These are phyloP conservation scores for Mactromeris polynyma DNA, from an alignment of 2,888 invertebrate species.

Conservation along the genomic window DNA sequence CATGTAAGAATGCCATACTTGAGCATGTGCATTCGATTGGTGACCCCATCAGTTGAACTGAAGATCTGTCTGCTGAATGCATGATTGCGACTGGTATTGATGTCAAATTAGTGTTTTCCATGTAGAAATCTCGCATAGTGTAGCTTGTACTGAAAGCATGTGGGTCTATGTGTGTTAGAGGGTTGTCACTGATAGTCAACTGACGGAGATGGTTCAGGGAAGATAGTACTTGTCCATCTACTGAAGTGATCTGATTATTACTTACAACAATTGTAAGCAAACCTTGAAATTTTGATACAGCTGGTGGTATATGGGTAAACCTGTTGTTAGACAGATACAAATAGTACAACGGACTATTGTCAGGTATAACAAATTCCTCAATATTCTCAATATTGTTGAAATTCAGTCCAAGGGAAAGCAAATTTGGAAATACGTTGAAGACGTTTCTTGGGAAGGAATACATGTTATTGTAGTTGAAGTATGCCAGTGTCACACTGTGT, in stretches of 20 bases:
- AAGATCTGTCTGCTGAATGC: constrained; percentile 22
- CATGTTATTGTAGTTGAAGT: constrained; percentile 34
- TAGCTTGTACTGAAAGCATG: constrained; percentile 39
- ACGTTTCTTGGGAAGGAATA: constrained; percentile 27
- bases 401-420: constrained; percentile 13
- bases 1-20: constrained; percentile 32
- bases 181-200: constrained; percentile 33
- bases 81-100: constrained; percentile 33
- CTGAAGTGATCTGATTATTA: constrained; percentile 22
- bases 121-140: constrained; percentile 19
- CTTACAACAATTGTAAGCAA: constrained; percentile 31
- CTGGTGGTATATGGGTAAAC: constrained; percentile 22
- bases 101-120: constrained; percentile 38
- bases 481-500: neutral
- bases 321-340: constrained; percentile 27
- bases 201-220: constrained; percentile 27
- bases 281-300: constrained; percentile 20
- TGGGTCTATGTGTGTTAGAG: constrained; percentile 24
- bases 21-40: constrained; percentile 23
- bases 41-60: constrained; percentile 17
- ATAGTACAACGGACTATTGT: constrained; percentile 24
- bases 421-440: constrained; percentile 29
- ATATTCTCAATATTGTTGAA: constrained; percentile 20
- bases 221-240: constrained; percentile 24
- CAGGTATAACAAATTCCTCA: neutral